Conservation (phyloP, 2,888 invertebrate genomes). For the Phragmatobia fuliginosa region DNA sequence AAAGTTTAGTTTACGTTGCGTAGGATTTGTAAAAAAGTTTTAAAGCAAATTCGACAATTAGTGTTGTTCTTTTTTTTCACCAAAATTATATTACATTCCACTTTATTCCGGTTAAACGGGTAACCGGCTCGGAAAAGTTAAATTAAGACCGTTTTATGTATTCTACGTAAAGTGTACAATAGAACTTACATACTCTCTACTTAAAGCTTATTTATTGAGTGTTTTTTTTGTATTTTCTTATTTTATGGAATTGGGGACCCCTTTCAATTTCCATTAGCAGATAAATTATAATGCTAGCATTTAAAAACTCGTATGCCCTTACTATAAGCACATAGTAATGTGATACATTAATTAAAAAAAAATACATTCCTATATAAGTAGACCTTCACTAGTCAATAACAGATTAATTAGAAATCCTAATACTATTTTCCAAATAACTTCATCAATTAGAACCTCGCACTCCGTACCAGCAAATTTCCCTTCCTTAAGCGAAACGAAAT, state of each 20-base stretch:
- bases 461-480: slow-evolving; percentile 11
- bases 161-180: no score
- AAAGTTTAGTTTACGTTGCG: slow-evolving; percentile 77
- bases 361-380: no score
- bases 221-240: no score
- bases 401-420: neutral
- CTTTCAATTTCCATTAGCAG: no score
- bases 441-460: slow-evolving; percentile 3
- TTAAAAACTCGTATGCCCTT: no score
- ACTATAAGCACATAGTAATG: no score
- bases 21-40: slow-evolving; percentile 78
- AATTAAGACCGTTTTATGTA: neutral
- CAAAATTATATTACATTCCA: slow-evolving; percentile 41
- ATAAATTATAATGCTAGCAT: no score
- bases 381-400: neutral
- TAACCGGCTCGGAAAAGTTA: slow-evolving; percentile 16
- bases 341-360: no score
- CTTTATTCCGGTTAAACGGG: slow-evolving; percentile 40
- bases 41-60: slow-evolving; percentile 79
- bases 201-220: no score
- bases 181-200: no score
- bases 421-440: slow-evolving; percentile 4
- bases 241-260: no score
- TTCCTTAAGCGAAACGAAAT: slow-evolving; percentile 12
- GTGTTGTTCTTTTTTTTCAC: slow-evolving; percentile 62